Percentiles rank a stretch among this genome's conserved stretches.
Evolutionary conservation across 53 echinoderm and acorn worm genomes (phyloP).

Genomic region (Apostichopus leukothele): DNA sequence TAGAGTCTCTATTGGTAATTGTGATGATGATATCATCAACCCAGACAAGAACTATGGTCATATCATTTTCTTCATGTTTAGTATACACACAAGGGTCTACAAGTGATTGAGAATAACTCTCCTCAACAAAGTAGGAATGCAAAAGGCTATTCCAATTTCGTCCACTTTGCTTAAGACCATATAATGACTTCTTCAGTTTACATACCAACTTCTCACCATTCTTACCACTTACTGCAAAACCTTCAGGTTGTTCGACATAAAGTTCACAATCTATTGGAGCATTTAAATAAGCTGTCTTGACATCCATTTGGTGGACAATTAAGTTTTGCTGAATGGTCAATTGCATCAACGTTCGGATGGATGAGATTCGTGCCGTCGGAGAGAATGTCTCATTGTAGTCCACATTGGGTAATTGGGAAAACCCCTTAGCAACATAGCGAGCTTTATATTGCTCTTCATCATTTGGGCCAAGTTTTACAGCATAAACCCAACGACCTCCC

Average conservation of each 20-base stretch:
- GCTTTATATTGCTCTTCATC: background rate
- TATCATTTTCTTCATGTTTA: background rate
- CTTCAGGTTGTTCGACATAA: slow-evolving; percentile 43
- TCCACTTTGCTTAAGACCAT: slow-evolving; percentile 49
- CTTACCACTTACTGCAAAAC: slow-evolving; percentile 40
- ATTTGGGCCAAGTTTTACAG: background rate
- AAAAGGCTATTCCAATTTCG: background rate
- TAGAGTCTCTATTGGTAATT: background rate
- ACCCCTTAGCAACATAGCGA: slow-evolving; percentile 31
- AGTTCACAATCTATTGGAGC: slow-evolving; percentile 43
- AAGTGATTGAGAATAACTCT: no score
- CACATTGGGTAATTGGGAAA: slow-evolving; percentile 3
- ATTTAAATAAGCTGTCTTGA: slow-evolving; percentile 25
- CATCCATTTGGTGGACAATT: slow-evolving; percentile 14
- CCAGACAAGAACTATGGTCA: slow-evolving; percentile 25
- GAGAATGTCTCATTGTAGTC: no score
- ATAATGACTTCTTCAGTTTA: slow-evolving; percentile 55
- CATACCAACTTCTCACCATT: background rate
- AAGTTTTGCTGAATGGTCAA: slow-evolving; percentile 43
- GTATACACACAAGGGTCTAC: slow-evolving; percentile 18
- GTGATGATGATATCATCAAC: slow-evolving; percentile 45
- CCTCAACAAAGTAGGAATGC: background rate
- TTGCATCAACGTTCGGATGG: no score
- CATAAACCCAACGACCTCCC: slow-evolving; percentile 43
- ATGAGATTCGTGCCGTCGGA: no score